Base-by-base conservation (phyloP, 1,140 invertebrate species). In the Hypsibius dujardini region DNA sequence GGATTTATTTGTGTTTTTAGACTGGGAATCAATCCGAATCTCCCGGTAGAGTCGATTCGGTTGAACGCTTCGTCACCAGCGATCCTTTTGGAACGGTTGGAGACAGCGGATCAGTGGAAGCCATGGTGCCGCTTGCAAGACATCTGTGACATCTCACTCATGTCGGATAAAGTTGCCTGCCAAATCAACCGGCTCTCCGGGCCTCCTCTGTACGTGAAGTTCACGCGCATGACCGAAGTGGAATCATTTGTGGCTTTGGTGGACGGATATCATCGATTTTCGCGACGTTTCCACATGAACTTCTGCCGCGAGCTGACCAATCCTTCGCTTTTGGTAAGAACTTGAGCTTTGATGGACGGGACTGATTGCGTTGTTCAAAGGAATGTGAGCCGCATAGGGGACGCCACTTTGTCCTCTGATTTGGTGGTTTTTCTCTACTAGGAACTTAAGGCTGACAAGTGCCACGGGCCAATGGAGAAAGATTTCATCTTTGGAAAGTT, bases 231-330 rank as follows among this genome's bases (percentile, higher is more conserved):
- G 67, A 76, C 79, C 69, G 76, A 84, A 46, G 81, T 89, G 73
- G 82, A 84, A 62, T 90, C 90, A 0, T 92, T 92, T 80, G 86
- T 93, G 69, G 88, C 88, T 69, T 81, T 87, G 28, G 79, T 92
- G 70, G 87, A 90, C 80, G 90, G 90, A 70, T 94, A 94, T 79
- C 92, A 92, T 77, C 85, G 90, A 75, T 81, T 93, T 70, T 86
- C 86, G 72, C 84, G 87, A 45, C 92, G 90, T 80, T 93, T 90
- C 90, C 92, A 86, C 46, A 90, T 90, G 76, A 90, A 92, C 81
- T 80, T 93, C 60, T 93, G 89, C 77, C 85, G 85, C 77, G 86
- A 90, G 74, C 82, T 89, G 59, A 78, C 82, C 70, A 88, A 89
- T 1, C 90, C 90, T 45, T 88, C 86, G 28, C 79, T 93, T 47